These are phyloP conservation scores for Abscondita cerata DNA, from an alignment of 2,888 invertebrate species.

Conservation along the genomic window DNA sequence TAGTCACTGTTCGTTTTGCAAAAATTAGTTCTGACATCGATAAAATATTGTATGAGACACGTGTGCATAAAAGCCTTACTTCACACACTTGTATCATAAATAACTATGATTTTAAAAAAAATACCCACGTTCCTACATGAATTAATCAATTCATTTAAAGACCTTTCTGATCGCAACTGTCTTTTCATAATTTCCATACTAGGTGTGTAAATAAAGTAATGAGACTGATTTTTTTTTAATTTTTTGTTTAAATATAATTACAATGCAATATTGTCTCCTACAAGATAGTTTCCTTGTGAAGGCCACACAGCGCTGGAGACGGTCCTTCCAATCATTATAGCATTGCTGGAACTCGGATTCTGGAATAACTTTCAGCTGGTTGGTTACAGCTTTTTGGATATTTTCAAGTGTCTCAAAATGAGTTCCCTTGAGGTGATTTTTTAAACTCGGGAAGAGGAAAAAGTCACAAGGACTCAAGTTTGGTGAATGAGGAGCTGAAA, in stretches of 20 bases:
- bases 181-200: too few species aligned
- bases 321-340: slow-evolving; percentile 3
- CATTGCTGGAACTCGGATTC: slow-evolving; percentile 4
- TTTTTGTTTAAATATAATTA: slow-evolving; percentile 7
- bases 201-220: slow-evolving; percentile 17
- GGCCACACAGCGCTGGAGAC: slow-evolving; percentile 10
- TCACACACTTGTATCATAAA: too few species aligned
- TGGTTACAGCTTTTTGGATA: slow-evolving; percentile 9
- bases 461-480: slow-evolving; percentile 10
- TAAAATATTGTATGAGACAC: too few species aligned
- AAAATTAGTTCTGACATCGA: too few species aligned
- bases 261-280: slow-evolving; percentile 12
- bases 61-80: too few species aligned
- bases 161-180: too few species aligned
- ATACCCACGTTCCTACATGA: too few species aligned
- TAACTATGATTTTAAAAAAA: too few species aligned
- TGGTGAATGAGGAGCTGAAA: neutral
- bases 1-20: too few species aligned
- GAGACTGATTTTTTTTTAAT: slow-evolving; percentile 13
- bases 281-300: too few species aligned
- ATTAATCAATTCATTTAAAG: too few species aligned
- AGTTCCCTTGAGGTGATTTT: slow-evolving; percentile 6
- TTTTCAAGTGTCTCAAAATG: slow-evolving; percentile 5
- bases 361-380: slow-evolving; percentile 11
- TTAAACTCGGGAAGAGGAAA: slow-evolving; percentile 5